Evolutionary conservation across 37 sponge, comb jelly and placozoan species (phyloP).

Genomic region (Aplysina aerophoba): DNA sequence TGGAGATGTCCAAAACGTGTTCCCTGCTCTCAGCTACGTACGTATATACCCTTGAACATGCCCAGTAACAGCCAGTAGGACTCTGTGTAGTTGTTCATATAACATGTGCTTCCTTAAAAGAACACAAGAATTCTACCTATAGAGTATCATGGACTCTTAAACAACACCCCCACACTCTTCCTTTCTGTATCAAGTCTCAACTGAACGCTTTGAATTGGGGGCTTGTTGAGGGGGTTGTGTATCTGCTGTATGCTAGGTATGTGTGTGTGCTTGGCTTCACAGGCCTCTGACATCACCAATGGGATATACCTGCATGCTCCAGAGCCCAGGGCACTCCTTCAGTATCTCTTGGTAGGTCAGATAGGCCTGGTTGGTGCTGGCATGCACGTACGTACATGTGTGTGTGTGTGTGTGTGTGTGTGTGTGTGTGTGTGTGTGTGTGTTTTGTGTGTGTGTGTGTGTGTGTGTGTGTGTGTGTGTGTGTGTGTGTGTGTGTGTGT

Average conservation of each 20-base stretch:
- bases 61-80: no score
- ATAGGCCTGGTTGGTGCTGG: background rate
- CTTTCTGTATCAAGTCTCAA: no score
- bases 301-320: constrained; percentile 76
- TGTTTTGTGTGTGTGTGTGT: constrained; percentile 20
- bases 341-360: constrained; percentile 75
- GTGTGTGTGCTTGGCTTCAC: background rate
- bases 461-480: constrained; percentile 4
- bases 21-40: no score
- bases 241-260: background rate
- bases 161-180: no score
- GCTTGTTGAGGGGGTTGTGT: background rate
- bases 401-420: constrained; percentile 33
- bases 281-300: constrained; percentile 93
- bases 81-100: no score
- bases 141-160: no score
- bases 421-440: constrained; percentile 11
- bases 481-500: background rate
- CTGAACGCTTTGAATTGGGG: no score
- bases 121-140: no score
- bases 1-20: no score
- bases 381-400: background rate
- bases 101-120: no score
- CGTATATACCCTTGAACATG: no score
- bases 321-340: constrained; percentile 72